Percentiles rank a stretch among this genome's conserved stretches.
These are phyloP conservation scores for Zaprionus inermis DNA, from an alignment of 1,140 invertebrate species.

Conservation along the genomic window DNA sequence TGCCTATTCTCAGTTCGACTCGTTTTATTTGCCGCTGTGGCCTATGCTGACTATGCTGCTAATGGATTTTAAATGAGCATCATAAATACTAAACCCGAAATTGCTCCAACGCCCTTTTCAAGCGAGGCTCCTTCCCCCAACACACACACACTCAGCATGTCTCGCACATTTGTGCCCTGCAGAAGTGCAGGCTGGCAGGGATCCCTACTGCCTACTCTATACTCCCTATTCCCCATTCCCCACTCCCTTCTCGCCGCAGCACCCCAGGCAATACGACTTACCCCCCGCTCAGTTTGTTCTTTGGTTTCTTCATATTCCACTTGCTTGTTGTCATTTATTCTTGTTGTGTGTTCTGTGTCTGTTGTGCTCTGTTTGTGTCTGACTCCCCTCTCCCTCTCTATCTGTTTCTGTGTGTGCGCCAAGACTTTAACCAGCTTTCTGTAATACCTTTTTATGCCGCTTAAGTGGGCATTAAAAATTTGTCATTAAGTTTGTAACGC, in stretches of 20 bases:
- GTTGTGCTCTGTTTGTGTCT: constrained; percentile 29
- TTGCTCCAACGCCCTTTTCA: constrained; percentile 38
- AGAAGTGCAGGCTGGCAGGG: background rate
- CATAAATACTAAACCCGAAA: constrained; percentile 77
- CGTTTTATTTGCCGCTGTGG: constrained; percentile 47
- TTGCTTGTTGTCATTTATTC: constrained; percentile 73
- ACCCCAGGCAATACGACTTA: constrained; percentile 13
- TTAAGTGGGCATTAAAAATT: constrained; percentile 43
- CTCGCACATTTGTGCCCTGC: constrained; percentile 1
- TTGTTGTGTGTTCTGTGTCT: constrained; percentile 62
- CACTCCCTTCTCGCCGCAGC: no score
- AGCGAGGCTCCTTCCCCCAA: background rate
- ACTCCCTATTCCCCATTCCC: no score
- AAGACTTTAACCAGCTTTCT: constrained; percentile 37
- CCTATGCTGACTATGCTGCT: constrained; percentile 69
- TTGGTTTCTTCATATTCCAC: constrained; percentile 50
- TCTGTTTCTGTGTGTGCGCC: background rate
- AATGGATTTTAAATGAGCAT: constrained; percentile 84
- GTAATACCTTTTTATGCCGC: constrained; percentile 37
- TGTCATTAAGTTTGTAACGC: constrained; percentile 37
- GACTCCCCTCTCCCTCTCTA: constrained; percentile 7
- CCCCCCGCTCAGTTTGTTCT: constrained; percentile 14
- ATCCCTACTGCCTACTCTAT: background rate
- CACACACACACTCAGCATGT: background rate
- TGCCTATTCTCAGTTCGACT: constrained; percentile 21